Evolutionary conservation across 1,140 invertebrate species (phyloP).

Genomic region (Macrotrachela quadricornifera): DNA sequence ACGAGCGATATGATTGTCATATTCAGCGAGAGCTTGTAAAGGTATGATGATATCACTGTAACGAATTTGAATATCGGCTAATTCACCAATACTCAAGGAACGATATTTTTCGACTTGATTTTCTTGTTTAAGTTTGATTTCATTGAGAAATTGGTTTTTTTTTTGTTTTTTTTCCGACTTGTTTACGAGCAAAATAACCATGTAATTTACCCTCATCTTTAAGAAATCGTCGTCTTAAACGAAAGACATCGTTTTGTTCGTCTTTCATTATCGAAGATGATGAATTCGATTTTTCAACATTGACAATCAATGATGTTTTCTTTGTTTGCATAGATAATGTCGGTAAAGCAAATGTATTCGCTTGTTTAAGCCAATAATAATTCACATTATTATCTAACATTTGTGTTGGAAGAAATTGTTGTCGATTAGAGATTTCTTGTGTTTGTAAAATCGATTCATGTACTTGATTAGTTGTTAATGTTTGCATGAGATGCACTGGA

Average conservation of each 20-base stretch:
- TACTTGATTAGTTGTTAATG: too few relatives aligned
- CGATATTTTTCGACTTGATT: constrained; percentile 33
- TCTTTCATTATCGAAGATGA: not conserved
- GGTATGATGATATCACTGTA: constrained; percentile 39
- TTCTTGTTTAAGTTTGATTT: constrained; percentile 26
- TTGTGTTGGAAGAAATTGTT: too few relatives aligned
- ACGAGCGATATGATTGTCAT: constrained; percentile 11
- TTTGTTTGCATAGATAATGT: too few relatives aligned
- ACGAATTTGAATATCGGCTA: constrained; percentile 47
- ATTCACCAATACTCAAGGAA: constrained; percentile 43
- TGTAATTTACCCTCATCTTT: constrained; percentile 16
- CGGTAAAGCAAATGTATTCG: too few relatives aligned
- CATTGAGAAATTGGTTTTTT: constrained; percentile 27
- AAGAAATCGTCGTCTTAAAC: constrained; percentile 30
- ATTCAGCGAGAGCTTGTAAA: constrained; percentile 38
- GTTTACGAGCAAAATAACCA: constrained; percentile 13
- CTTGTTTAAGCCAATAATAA: too few relatives aligned
- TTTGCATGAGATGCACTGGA: too few relatives aligned
- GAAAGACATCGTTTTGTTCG: constrained; percentile 12
- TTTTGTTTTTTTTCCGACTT: constrained; percentile 22
- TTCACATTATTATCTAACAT: too few relatives aligned
- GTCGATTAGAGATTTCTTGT: too few relatives aligned
- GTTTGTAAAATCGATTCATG: too few relatives aligned
- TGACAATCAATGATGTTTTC: not conserved
- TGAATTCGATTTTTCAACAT: too few relatives aligned